Conservation (phyloP, 1,140 invertebrate species). For the Nylanderia fulva region DNA sequence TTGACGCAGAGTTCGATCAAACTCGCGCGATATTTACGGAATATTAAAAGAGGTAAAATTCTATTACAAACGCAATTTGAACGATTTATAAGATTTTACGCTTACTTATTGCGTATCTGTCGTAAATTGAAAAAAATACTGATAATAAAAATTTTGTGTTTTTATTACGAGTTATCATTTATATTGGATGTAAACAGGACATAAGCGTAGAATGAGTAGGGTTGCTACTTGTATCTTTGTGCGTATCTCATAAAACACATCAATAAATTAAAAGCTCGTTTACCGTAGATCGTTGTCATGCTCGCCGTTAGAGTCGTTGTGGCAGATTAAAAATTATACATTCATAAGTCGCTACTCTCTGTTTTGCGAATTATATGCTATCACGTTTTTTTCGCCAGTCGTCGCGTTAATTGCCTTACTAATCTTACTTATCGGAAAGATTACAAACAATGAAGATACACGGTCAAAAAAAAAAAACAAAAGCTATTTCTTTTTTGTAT, state of each 20-base stretch:
- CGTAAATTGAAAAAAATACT: conserved; percentile 15
- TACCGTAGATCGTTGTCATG: conserved; percentile 49
- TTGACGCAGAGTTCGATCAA: conserved; percentile 27
- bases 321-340: conserved; percentile 61
- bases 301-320: conserved; percentile 52
- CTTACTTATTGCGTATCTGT: background rate
- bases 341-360: conserved; percentile 54
- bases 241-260: conserved; percentile 53
- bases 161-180: conserved; percentile 20
- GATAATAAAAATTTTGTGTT: conserved; percentile 30
- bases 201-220: background rate
- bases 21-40: conserved; percentile 26
- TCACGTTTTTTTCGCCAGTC: conserved; percentile 37
- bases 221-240: conserved; percentile 44
- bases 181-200: background rate
- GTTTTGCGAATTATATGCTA: conserved; percentile 40
- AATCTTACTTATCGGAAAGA: conserved; percentile 55
- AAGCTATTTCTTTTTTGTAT: background rate
- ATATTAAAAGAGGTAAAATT: conserved; percentile 29
- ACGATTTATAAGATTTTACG: background rate
- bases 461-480: background rate
- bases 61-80: conserved; percentile 9
- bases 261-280: conserved; percentile 62
- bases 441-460: conserved; percentile 28
- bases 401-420: conserved; percentile 50